Evolutionary conservation across 2,113 vertebrate genomes (phyloP), one percentile per base, ranked within the genome.

Genomic region (Phasianus colchicus): DNA sequence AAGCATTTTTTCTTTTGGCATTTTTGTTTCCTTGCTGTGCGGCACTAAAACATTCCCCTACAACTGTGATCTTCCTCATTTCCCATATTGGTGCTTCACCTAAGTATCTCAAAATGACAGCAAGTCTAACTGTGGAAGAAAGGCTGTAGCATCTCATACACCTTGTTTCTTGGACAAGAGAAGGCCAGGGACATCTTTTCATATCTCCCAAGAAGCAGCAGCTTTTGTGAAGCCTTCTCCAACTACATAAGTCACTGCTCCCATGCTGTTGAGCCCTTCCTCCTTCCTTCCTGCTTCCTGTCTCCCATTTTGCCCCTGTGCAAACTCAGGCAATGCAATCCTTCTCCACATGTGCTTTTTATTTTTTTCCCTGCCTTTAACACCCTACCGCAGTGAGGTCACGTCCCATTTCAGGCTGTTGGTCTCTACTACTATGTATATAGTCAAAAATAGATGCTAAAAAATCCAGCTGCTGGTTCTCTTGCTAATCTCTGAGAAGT

Each of bases 391-490:
- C 52, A 83, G 43, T 3, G 43, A 90, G 32, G 16, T 43, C 32
- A 0, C 4, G 72, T 72, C 76, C 66, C 86, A 79, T 80, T 43
- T 75, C 20, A 13, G 45, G 45, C 10, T 85, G n/a, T 82, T 79
- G 75, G n/a, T 65, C 32, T 82, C 67, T 50, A 4, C 67, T 63
- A 8, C 70, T 74, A 88, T 78, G 88, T 92, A 1, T 21, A 75
- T 63, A 77, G 81, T 86, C 72, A 91, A 78, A 90, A 90, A 55
- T 64, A 96, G 79, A 84, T 75, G 67, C 30, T 95, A 95, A 96
- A 50, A 94, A 92, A 88, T 91, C 85, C 94, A 97, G 83, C 94
- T 97, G 65, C 90, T 91, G 82, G 24, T 11, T 94, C 61, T 92
- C 80, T 92, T 70, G 38, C 75, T 88, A 55, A 80, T 67, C 66